Base-by-base conservation (phyloP, 2,113 vertebrate species). In the Nannospalax galili region DNA sequence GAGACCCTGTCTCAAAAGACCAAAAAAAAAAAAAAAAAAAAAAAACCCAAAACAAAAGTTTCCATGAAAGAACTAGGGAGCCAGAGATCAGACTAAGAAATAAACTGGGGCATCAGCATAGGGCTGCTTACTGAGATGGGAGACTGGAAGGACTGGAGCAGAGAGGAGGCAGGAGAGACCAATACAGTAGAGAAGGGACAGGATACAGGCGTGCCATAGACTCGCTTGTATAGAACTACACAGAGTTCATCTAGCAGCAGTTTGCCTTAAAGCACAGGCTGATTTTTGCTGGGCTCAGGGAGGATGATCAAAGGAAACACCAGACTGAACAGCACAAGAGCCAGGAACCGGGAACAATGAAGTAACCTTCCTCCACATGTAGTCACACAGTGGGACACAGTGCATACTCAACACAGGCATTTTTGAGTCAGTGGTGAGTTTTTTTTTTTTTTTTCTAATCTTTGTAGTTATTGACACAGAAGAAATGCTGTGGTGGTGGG, bases 81-180 rank as follows among this genome's bases (percentile, higher is more conserved):
- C 75, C 73, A 88, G 87, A 75, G 91, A 88, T 45, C 84, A 90
- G 70, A 94, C 40, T 40, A 84, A 78, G 92, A 95, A 93, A 64
- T 81, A 93, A 84, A 75, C 48, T 74, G 84, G 88, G 93, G 84
- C n/a, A 30, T 74, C 70, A 82, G 17, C 62, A 65, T 67, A 73
- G 80, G 80, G 12, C 67, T 88, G 73, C 91, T 65, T 64, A 82
- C 75, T 69, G 70, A 69, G 77, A 69, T 40, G 65, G 70, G n/a
- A 78, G 32, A 62, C 40, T 90, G 48, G 64, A 84, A 89, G 87
- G 84, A 32, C 40, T 81, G 20, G 35, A 56, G 70, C 40, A 73
- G 70, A 64, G 69, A 87, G 67, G n/a, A 94, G 52, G 37, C 74
- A 40, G 40, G 65, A 78, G 84, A 88, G 87, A 52, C 56, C 72